These are phyloP conservation scores for Atherix ibis DNA, from an alignment of 2,888 invertebrate species.

Conservation along the genomic window DNA sequence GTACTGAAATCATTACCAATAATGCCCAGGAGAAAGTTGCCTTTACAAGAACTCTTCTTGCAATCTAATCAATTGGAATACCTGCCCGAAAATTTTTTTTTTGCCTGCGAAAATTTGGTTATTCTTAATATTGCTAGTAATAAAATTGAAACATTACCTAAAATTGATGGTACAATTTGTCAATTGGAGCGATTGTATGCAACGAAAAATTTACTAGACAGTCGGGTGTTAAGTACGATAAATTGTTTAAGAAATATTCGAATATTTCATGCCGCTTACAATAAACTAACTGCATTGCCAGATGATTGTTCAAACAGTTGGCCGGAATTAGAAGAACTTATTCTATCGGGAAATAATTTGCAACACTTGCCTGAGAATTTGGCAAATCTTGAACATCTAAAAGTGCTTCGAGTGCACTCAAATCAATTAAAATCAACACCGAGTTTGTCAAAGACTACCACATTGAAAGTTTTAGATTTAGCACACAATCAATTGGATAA, in stretches of 20 bases:
- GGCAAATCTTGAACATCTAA: slow-evolving; percentile 51
- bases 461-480: slow-evolving; percentile 63
- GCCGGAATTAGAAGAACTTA: slow-evolving; percentile 65
- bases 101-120: slow-evolving; percentile 44
- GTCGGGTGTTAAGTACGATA: slow-evolving; percentile 49
- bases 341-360: slow-evolving; percentile 67
- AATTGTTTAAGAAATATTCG: slow-evolving; percentile 47
- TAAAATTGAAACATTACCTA: slow-evolving; percentile 51
- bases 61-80: slow-evolving; percentile 64
- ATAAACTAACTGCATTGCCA: slow-evolving; percentile 55
- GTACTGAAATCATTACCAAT: slow-evolving; percentile 57
- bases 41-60: slow-evolving; percentile 52
- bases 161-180: slow-evolving; percentile 41
- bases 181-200: slow-evolving; percentile 52
- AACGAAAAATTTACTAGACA: slow-evolving; percentile 61
- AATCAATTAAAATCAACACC: slow-evolving; percentile 62
- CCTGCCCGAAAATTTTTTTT: slow-evolving; percentile 62
- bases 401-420: slow-evolving; percentile 65
- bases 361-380: slow-evolving; percentile 60
- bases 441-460: slow-evolving; percentile 54
- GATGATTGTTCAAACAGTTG: slow-evolving; percentile 59
- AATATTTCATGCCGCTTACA: slow-evolving; percentile 62
- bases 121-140: slow-evolving; percentile 68
- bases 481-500: slow-evolving; percentile 74
- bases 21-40: slow-evolving; percentile 45